Evolutionary conservation across 2,797 vertebrate genomes (phyloP), one percentile per base, ranked within the genome.

Genomic region (Simalia tracyae): DNA sequence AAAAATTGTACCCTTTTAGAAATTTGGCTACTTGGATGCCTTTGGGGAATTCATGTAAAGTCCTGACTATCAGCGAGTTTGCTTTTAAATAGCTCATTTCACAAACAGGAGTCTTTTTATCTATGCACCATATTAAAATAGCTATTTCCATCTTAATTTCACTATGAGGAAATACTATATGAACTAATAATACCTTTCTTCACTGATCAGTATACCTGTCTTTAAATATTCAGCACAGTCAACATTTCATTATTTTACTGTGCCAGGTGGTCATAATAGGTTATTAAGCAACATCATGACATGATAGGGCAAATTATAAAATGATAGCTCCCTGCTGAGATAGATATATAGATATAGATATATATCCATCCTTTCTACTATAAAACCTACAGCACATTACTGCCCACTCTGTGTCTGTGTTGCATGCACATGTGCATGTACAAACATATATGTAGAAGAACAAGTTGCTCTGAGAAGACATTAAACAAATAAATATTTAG

Each of bases 191-290:
- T 86, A 94, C 17, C n/a, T 15, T 93, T 92, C 88, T 61, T 89
- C 89, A 66, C 2, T 60, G 42, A 50, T 90, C 96, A 94, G 84
- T 93, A 91, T 92, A 95, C 86, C 12, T 86, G 42, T 81, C 54
- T 94, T 96, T 92, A 95, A 94, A 95, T 95, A 95, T 96, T 94
- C 64, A 28, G 14, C 54, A 95, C 92, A 95, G 90, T 95, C 92
- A 95, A 95, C 93, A 93, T 95, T 93, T 95, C 85, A 94, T 96
- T 96, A 93, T 94, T 95, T 95, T 89, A 93, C 1, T 42, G 24
- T 94, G 94, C 81, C 95, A 96, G 94, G 93, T 95, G 93, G 93
- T 93, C 90, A 87, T 96, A 95, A 94, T 90, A 22, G 64, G 64
- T 90, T 94, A 96, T 96, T 94, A 95, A 57, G 93, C n/a, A 92